phyloP scores from a whole-genome alignment of 2,113 vertebrate genomes.

The Sminthopsis crassicaudata region DNA sequence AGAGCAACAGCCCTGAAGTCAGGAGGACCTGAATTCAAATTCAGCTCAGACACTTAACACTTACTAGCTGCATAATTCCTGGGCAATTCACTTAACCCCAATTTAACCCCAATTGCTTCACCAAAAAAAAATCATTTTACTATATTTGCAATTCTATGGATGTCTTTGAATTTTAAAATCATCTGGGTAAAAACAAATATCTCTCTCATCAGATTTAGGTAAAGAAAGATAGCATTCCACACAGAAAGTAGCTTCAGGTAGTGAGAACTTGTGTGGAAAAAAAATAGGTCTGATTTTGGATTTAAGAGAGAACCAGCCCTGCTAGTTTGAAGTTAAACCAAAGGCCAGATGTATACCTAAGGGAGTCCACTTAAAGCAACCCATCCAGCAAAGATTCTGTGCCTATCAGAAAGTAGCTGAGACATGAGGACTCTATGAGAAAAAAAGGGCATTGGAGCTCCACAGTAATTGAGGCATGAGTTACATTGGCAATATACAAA shows the following conservation, averaged over 20 bases:
- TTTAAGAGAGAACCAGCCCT: neutral
- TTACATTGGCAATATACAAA: neutral
- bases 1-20: no score
- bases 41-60: no score
- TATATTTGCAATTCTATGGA: neutral
- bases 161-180: neutral
- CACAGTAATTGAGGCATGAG: neutral
- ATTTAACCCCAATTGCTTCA: no score
- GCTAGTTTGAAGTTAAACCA: neutral
- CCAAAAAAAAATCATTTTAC: neutral
- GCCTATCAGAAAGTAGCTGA: neutral
- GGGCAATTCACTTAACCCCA: no score
- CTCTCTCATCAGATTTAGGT: neutral
- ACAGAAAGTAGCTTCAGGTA: neutral
- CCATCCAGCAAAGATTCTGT: neutral
- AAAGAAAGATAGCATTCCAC: neutral
- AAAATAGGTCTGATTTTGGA: neutral
- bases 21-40: no score
- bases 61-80: no score
- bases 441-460: neutral
- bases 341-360: neutral
- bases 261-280: neutral
- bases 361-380: neutral
- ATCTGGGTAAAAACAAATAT: neutral
- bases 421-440: neutral